Evolutionary conservation across 2,888 invertebrate species (phyloP), one percentile per base, ranked within the genome.

Genomic region (Stomorhina lunata): DNA sequence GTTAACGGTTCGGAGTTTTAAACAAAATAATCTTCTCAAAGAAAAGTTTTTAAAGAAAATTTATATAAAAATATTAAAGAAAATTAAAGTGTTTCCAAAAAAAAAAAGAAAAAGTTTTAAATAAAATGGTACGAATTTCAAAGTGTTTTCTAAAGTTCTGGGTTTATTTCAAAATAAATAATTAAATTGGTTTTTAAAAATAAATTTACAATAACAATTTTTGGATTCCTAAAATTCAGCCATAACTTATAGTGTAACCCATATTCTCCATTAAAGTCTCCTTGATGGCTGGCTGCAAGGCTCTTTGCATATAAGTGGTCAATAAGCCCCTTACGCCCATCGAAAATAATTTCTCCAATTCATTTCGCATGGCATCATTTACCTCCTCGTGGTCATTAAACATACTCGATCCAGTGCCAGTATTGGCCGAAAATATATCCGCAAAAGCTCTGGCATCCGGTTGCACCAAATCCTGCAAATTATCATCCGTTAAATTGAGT

Each of bases 221-320:
- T 27, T 17, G 9, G n/a, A 4, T 48, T 7, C n/a, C 1, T 2
- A 7, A 22, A 29, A 15, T 55, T 90, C 92, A 95, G 81, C 96
- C 96, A 89, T 96, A 96, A 75, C 96, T 96, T 86, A 96, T 93
- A 48, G 96, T 96, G 89, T 96, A 96, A 5, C 96, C 96, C 95
- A 96, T 95, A 88, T 96, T 96, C 84, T 95, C 93, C 96, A 96
- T 96, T 32, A 96, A 92, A 0, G 96, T 96, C 87, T 96, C 96
- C 88, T 96, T 96, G 72, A 96, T 95, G 43, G 96, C 96, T 7
- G 96, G 96, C 87, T 96, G 96, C 61, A 96, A 90, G 86, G 96
- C 95, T 84, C 94, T 94, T 88, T 96, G 96, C 95, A 96, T 95
- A 86, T 96, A 96, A 27, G 95, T 95, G 0, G 95, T 96, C 50